These are phyloP conservation scores for Cydia strobilella DNA, from an alignment of 1,140 invertebrate species.

Conservation along the genomic window DNA sequence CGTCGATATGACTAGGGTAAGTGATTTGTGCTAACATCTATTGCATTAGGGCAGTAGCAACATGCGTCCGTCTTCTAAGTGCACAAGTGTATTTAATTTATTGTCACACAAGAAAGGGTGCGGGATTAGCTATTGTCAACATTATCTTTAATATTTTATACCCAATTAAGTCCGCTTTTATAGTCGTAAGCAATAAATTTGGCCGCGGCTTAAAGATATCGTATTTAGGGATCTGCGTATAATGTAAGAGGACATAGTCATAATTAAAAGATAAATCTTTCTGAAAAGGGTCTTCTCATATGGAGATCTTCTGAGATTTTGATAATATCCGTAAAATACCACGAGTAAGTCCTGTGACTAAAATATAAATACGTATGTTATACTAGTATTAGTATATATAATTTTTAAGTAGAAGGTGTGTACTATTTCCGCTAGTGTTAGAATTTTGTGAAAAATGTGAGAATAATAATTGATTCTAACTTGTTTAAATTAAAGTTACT, in stretches of 20 bases:
- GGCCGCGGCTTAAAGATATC: slow-evolving; percentile 42
- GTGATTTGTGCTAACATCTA: slow-evolving; percentile 65
- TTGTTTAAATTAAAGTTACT: too few relatives aligned
- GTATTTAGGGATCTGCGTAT: slow-evolving; percentile 36
- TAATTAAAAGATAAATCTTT: slow-evolving; percentile 48
- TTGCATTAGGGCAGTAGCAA: slow-evolving; percentile 55
- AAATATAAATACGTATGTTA: too few relatives aligned
- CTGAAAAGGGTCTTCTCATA: slow-evolving; percentile 8
- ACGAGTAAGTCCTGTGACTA: neutral
- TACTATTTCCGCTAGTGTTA: too few relatives aligned
- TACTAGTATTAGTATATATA: too few relatives aligned
- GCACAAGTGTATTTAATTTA: slow-evolving; percentile 70
- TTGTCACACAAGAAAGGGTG: slow-evolving; percentile 64
- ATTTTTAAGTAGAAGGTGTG: too few relatives aligned
- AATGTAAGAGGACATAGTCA: slow-evolving; percentile 36
- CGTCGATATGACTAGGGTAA: slow-evolving; percentile 50
- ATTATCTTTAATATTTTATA: slow-evolving; percentile 72
- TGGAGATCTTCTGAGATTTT: neutral
- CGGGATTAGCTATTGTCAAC: slow-evolving; percentile 67
- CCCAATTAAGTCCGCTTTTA: slow-evolving; percentile 62
- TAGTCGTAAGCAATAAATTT: slow-evolving; percentile 60
- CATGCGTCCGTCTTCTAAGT: slow-evolving; percentile 59
- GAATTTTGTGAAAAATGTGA: too few relatives aligned
- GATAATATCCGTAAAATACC: slow-evolving; percentile 34
- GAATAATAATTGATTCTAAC: too few relatives aligned